Conservation (phyloP, 2,888 invertebrate genomes). For the Euspilapteryx auroguttella region DNA sequence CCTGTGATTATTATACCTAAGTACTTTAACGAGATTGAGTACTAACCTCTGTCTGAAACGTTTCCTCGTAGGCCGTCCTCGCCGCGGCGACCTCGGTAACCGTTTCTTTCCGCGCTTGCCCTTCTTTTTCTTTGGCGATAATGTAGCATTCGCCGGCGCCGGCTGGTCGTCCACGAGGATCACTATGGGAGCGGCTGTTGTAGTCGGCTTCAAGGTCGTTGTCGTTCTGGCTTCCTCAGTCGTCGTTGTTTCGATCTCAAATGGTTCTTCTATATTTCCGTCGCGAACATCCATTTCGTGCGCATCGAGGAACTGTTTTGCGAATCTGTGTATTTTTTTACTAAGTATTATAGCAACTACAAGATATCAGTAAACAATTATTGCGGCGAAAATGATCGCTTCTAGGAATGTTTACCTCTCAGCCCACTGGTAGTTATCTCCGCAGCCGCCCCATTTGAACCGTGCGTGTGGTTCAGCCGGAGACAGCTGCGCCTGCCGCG, state of each 20-base stretch:
- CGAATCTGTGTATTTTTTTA: conserved; percentile 58
- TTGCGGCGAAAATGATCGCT: too few species aligned
- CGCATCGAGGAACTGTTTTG: conserved; percentile 71
- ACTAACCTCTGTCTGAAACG: conserved; percentile 43
- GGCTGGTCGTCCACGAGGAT: conserved; percentile 51
- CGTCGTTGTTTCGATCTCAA: conserved; percentile 33
- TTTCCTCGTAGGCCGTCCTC: conserved; percentile 47
- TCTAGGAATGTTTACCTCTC: too few species aligned
- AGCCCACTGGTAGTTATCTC: conserved; percentile 78
- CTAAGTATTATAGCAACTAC: too few species aligned
- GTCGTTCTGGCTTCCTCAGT: conserved; percentile 24
- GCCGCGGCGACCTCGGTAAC: conserved; percentile 39
- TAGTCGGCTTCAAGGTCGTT: conserved; percentile 17
- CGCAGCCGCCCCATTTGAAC: conserved; percentile 88
- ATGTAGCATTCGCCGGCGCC: conserved; percentile 29
- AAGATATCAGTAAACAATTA: too few species aligned
- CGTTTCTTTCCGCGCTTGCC: conserved; percentile 35
- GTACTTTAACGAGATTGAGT: too few species aligned
- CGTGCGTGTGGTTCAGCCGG: conserved; percentile 71
- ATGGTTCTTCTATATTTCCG: conserved; percentile 32
- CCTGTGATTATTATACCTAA: not conserved
- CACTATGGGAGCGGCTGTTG: conserved; percentile 35
- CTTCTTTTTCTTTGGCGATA: conserved; percentile 24
- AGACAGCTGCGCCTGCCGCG: conserved; percentile 61
- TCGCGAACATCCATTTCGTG: conserved; percentile 57